Evolutionary conservation across 1,140 invertebrate species (phyloP), one percentile per base, ranked within the genome.

Genomic region (Manduca sexta): DNA sequence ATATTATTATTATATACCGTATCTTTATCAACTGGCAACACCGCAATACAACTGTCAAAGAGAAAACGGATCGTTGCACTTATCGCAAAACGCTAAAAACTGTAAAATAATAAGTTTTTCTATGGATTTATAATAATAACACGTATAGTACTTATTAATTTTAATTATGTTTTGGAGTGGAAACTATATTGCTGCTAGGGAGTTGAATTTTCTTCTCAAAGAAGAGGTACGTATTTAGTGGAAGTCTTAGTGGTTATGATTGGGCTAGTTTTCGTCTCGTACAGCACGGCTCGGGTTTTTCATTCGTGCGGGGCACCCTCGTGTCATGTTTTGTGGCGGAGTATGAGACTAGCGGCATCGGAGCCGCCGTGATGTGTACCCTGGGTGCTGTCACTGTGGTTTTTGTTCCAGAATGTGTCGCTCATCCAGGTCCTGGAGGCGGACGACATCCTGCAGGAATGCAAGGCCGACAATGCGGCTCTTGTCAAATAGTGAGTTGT

Each of bases 381-480:
- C 21, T 26, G 21, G 4, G 8, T 5, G 4, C 21, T 26, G 21
- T 26, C 4, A 3, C 4, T 26, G 21, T 5, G 21, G 21, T 41
- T 63, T 48, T 64, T 73, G 55, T 64, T 90, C 88, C 81, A 98
- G 96, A 93, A 96, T 92, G 92, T 97, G 40, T 97, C 93, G 13
- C 87, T 99, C 40, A 90, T 92, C 64, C 94, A 97, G 81, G 88
- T 99, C 47, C 90, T 98, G 88, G 94, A 98, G 77, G 94, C 97
- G 84, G 96, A 97, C 78, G 95, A 98, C 84, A 94, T 98, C 71
- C 88, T 99, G 52, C 95, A 97, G 83, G 96, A 99, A 90, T 97
- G 96, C 83, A 97, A 96, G 88, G 92, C 91, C 55, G 94, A 95
- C 77, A 98, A 97, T 82, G 95, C 94, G 83, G 94, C 93, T 67